phyloP scores from a whole-genome alignment of 2,797 vertebrate genomes.

The Hyperoplus immaculatus region DNA sequence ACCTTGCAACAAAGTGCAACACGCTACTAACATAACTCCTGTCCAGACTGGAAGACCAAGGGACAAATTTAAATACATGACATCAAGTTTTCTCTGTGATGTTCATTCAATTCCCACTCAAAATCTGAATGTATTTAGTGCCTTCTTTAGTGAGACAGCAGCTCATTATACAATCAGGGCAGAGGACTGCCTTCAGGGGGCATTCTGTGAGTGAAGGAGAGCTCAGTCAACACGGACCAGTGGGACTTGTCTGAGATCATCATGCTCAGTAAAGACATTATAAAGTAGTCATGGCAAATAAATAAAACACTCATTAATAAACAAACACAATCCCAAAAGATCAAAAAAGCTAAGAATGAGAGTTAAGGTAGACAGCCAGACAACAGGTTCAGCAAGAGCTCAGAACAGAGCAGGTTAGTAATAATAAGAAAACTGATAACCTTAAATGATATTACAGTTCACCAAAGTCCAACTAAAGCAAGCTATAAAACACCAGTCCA shows the following conservation, averaged over 20 bases:
- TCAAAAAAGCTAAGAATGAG: not conserved
- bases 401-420: not conserved
- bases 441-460: constrained; percentile 1
- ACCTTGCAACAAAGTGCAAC: constrained; percentile 13
- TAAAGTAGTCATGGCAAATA: not conserved
- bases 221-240: constrained; percentile 2
- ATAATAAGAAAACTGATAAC: not conserved
- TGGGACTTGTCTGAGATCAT: constrained; percentile 9
- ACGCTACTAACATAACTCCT: not conserved
- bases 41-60: not conserved
- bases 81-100: constrained; percentile 6
- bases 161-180: constrained; percentile 22
- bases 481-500: not conserved
- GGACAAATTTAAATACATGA: constrained; percentile 5
- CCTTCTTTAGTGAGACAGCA: constrained; percentile 17
- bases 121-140: constrained; percentile 14
- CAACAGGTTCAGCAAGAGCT: constrained; percentile 3
- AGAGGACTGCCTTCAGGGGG: constrained; percentile 21
- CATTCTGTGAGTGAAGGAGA: constrained; percentile 17
- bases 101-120: constrained; percentile 19
- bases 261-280: not conserved
- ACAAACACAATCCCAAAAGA: not conserved
- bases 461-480: not conserved
- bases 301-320: not conserved
- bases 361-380: not conserved